These are phyloP conservation scores for Yponomeuta evonymella DNA, from an alignment of 2,888 invertebrate species.

Conservation along the genomic window DNA sequence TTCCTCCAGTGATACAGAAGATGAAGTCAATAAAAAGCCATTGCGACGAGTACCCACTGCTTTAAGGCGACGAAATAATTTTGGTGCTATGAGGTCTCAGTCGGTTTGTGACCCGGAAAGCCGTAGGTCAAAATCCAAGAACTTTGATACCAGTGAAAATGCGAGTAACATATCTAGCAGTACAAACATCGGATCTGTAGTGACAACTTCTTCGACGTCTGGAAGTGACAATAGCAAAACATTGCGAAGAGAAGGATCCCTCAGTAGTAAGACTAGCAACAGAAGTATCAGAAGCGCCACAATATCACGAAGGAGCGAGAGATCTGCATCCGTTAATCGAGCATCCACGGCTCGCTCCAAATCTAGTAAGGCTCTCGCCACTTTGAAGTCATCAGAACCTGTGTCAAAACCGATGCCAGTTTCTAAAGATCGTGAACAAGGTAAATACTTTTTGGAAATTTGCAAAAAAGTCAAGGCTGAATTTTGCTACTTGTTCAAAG, in stretches of 20 bases:
- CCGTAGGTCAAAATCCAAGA: slow-evolving; percentile 46
- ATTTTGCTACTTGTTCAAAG: too few species aligned
- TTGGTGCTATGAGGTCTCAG: slow-evolving; percentile 60
- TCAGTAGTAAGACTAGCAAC: slow-evolving; percentile 51
- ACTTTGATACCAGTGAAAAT: slow-evolving; percentile 60
- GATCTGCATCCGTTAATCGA: slow-evolving; percentile 69
- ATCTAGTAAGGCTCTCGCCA: slow-evolving; percentile 65
- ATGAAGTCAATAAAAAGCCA: slow-evolving; percentile 53
- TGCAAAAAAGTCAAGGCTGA: too few species aligned
- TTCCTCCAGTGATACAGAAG: slow-evolving; percentile 67
- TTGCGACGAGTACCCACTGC: slow-evolving; percentile 60
- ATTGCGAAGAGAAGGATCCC: slow-evolving; percentile 56
- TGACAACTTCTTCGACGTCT: slow-evolving; percentile 66
- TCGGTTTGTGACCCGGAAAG: slow-evolving; percentile 71
- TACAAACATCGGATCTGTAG: slow-evolving; percentile 59
- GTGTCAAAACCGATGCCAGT: slow-evolving; percentile 65
- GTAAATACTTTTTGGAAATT: slow-evolving; percentile 37
- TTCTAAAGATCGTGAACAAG: slow-evolving; percentile 83
- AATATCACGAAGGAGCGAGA: slow-evolving; percentile 58
- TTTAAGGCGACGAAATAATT: slow-evolving; percentile 56
- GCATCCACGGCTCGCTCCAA: slow-evolving; percentile 80
- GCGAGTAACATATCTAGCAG: slow-evolving; percentile 62
- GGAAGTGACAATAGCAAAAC: slow-evolving; percentile 61
- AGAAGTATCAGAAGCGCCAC: slow-evolving; percentile 72
- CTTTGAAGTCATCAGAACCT: slow-evolving; percentile 67